A percentile compares a stretch with the other conserved stretches of the same genome.
Conservation (phyloP, 2,888 invertebrate species). For the Pinctada fucata region DNA sequence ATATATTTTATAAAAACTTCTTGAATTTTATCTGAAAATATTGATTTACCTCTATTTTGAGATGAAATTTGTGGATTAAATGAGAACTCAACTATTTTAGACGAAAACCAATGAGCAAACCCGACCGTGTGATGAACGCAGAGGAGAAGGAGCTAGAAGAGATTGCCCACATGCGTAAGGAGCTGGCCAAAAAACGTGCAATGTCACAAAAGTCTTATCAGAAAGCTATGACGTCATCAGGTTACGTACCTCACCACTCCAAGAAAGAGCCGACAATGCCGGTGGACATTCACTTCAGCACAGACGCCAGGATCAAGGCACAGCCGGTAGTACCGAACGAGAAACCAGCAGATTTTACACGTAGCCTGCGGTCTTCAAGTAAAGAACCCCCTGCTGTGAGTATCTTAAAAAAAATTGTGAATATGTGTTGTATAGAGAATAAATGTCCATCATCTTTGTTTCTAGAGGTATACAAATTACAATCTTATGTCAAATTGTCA, state of each 20-base stretch:
- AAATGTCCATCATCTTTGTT: too few species aligned
- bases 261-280: slow-evolving; percentile 59
- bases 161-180: slow-evolving; percentile 61
- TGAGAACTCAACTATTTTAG: slow-evolving; percentile 25
- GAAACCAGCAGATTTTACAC: slow-evolving; percentile 58
- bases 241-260: slow-evolving; percentile 43
- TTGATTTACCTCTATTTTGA: too few species aligned
- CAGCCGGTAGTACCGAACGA: slow-evolving; percentile 42
- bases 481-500: too few species aligned
- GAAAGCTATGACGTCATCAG: slow-evolving; percentile 50
- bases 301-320: slow-evolving; percentile 67
- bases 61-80: too few species aligned
- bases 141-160: slow-evolving; percentile 71
- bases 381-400: slow-evolving; percentile 42
- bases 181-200: slow-evolving; percentile 61
- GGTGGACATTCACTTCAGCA: slow-evolving; percentile 67
- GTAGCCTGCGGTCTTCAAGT: slow-evolving; percentile 51
- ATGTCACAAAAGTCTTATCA: slow-evolving; percentile 64
- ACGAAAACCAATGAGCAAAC: slow-evolving; percentile 49
- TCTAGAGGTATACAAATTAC: too few species aligned
- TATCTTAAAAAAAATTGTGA: background rate
- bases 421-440: background rate
- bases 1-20: too few species aligned
- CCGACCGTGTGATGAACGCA: slow-evolving; percentile 55
- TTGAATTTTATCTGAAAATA: too few species aligned